These are phyloP conservation scores for Erithacus rubecula DNA, from an alignment of 2,797 vertebrate genomes.

Conservation along the genomic window DNA sequence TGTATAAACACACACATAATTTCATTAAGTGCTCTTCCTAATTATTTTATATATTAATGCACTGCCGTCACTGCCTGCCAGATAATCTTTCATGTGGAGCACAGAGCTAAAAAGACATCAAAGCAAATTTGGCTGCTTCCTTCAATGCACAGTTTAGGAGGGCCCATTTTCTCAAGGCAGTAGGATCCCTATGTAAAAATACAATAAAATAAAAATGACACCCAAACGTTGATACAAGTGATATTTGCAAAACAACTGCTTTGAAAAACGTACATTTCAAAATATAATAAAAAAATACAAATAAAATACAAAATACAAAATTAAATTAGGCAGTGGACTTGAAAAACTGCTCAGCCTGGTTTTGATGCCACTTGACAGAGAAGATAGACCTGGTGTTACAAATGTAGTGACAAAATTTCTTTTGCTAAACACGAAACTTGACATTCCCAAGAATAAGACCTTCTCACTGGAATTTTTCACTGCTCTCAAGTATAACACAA, in stretches of 20 bases:
- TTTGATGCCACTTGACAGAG: background rate
- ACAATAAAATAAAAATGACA: background rate
- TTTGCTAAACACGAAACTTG: background rate
- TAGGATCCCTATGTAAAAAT: background rate
- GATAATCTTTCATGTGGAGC: background rate
- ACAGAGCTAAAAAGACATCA: background rate
- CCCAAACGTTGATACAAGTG: background rate
- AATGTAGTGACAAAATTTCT: background rate
- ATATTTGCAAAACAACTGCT: background rate
- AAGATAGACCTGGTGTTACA: background rate
- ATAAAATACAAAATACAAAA: too few relatives aligned
- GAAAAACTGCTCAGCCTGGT: background rate
- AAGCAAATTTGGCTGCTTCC: background rate
- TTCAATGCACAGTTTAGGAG: background rate
- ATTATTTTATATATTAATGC: conserved; percentile 66
- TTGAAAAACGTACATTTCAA: background rate
- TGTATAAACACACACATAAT: conserved; percentile 3
- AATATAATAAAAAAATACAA: background rate
- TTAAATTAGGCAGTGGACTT: background rate
- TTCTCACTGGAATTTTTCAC: background rate
- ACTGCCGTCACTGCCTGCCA: background rate
- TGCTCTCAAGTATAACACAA: fast-evolving
- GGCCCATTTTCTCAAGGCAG: background rate
- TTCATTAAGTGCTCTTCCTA: conserved; percentile 57
- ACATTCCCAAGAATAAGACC: fast-evolving